Evolutionary conservation across 2,113 vertebrate species (phyloP).

Genomic region (Pithys albifrons): DNA sequence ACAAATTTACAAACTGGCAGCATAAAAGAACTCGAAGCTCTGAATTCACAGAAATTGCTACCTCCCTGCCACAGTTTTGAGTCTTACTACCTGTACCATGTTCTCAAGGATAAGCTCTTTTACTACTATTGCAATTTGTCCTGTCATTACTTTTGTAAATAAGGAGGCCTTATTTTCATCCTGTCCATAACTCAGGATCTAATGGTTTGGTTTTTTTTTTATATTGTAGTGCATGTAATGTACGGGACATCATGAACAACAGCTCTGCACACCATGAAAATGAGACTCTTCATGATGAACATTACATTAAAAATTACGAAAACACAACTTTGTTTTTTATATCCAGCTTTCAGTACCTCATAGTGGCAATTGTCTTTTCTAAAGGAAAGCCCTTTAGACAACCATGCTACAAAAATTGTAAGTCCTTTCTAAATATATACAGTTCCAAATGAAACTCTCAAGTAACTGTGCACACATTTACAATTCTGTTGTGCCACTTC

Average conservation of each 20-base stretch:
- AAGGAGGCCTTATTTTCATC: neutral
- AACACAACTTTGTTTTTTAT: slow-evolving; percentile 98
- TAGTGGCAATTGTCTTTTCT: slow-evolving; percentile 93
- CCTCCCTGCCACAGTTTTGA: neutral
- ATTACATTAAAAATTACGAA: slow-evolving; percentile 91
- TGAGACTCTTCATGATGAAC: slow-evolving; percentile 77
- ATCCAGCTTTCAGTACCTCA: slow-evolving; percentile 97
- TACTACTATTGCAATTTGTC: neutral
- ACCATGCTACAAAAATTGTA: slow-evolving; percentile 96
- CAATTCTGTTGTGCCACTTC: neutral
- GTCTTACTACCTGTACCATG: neutral
- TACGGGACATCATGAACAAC: slow-evolving; percentile 3
- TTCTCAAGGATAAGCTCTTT: neutral
- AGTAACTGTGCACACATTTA: neutral
- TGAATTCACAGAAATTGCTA: neutral
- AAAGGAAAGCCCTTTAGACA: slow-evolving; percentile 98
- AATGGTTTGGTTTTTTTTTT: neutral
- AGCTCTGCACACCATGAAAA: slow-evolving; percentile 72
- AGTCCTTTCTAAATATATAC: slow-evolving; percentile 27
- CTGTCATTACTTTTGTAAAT: neutral
- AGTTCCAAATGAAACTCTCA: neutral
- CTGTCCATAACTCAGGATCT: neutral
- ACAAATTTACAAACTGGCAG: neutral
- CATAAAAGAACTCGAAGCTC: neutral
- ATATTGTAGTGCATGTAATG: slow-evolving; percentile 81